Percentiles rank a stretch among this genome's conserved stretches.
Evolutionary conservation across 2,797 vertebrate genomes (phyloP).

Genomic region (Scarus forsteni): DNA sequence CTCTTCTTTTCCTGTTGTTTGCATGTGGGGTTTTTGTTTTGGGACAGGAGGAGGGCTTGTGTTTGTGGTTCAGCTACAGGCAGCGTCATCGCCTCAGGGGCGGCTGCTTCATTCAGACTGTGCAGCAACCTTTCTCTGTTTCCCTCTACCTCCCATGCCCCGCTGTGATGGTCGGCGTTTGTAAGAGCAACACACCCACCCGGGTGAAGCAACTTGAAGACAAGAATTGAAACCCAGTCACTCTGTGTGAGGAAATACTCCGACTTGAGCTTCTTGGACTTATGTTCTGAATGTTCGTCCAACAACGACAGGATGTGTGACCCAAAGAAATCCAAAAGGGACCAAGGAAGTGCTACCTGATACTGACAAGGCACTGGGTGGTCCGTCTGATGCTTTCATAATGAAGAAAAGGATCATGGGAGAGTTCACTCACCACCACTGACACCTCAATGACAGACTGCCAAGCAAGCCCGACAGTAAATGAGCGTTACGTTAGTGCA

Average conservation of each 20-base stretch:
- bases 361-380: constrained; percentile 19
- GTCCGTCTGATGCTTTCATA: constrained; percentile 34
- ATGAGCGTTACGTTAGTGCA: constrained; percentile 17
- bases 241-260: constrained; percentile 18
- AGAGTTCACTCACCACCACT: constrained; percentile 25
- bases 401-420: constrained; percentile 57
- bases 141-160: constrained; percentile 38
- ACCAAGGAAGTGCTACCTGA: constrained; percentile 56
- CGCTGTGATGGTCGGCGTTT: constrained; percentile 58
- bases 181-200: constrained; percentile 68
- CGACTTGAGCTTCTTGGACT: constrained; percentile 38
- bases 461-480: constrained; percentile 26
- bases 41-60: constrained; percentile 68
- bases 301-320: constrained; percentile 62
- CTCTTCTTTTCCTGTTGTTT: constrained; percentile 70
- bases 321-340: constrained; percentile 43
- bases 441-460: constrained; percentile 23
- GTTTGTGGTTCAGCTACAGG: constrained; percentile 71
- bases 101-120: constrained; percentile 64
- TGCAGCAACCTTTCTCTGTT: constrained; percentile 39
- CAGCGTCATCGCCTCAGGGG: constrained; percentile 57
- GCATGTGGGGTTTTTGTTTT: constrained; percentile 70
- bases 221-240: constrained; percentile 29
- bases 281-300: constrained; percentile 34
- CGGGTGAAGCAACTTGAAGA: constrained; percentile 44